These are phyloP conservation scores for Elysia crispata DNA, from an alignment of 2,888 invertebrate species.

Conservation along the genomic window DNA sequence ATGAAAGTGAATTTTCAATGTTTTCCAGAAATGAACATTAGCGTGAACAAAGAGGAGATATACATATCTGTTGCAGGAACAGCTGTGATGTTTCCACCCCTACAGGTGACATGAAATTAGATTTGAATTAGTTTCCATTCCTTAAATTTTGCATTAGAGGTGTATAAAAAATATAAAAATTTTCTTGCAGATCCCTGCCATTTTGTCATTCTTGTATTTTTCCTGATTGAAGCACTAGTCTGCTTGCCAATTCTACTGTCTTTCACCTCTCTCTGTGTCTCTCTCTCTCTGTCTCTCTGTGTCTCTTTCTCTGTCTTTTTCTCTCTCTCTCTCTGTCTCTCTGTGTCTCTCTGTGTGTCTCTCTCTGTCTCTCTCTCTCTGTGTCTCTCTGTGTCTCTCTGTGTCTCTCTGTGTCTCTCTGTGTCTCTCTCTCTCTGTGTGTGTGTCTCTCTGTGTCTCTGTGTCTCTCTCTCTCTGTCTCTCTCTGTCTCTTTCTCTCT, in stretches of 20 bases:
- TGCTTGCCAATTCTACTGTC: background rate
- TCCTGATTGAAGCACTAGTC: background rate
- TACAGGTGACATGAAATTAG: constrained; percentile 13
- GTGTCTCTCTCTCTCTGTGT: background rate
- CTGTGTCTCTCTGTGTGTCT: constrained; percentile 1
- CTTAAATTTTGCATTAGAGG: too few relatives aligned
- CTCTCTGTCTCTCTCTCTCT: constrained; percentile 6
- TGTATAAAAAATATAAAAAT: too few relatives aligned
- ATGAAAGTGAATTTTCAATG: background rate
- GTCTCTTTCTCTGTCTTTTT: background rate
- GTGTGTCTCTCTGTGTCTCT: constrained; percentile 4
- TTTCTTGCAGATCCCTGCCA: background rate
- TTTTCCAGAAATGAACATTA: constrained; percentile 62
- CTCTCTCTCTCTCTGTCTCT: constrained; percentile 12
- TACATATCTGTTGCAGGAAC: constrained; percentile 60
- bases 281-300: constrained; percentile 26
- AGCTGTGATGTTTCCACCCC: constrained; percentile 55
- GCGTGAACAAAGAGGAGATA: constrained; percentile 58
- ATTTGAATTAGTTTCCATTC: too few relatives aligned
- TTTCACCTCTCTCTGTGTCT: constrained; percentile 1
- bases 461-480: background rate
- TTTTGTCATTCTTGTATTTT: background rate
- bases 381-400: constrained; percentile 1
- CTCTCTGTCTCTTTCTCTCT: background rate
- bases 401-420: background rate